Percentiles rank a stretch among this genome's conserved stretches.
phyloP scores from a whole-genome alignment of 2,797 vertebrate genomes.

The Microtus californicus region DNA sequence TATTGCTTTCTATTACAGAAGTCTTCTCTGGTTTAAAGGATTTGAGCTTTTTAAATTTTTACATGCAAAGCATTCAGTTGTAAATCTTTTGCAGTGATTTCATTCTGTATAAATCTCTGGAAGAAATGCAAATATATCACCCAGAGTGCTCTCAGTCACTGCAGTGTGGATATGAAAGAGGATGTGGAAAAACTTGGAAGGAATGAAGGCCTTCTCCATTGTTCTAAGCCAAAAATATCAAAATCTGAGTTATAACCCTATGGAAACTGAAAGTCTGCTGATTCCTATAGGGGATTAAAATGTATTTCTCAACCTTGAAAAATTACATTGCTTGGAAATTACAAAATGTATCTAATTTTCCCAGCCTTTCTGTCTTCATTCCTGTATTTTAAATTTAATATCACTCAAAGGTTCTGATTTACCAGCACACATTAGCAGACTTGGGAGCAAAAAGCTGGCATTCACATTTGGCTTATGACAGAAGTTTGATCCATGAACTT shows the following conservation, averaged over 20 bases:
- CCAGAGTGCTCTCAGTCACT: slow-evolving; percentile 59
- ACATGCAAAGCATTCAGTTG: slow-evolving; percentile 44
- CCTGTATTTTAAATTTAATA: slow-evolving; percentile 65
- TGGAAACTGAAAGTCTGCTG: slow-evolving; percentile 81
- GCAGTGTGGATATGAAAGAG: slow-evolving; percentile 72
- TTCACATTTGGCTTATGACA: background rate
- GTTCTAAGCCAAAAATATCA: slow-evolving; percentile 80
- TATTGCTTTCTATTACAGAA: slow-evolving; percentile 42
- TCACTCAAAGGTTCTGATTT: slow-evolving; percentile 28
- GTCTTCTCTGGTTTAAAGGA: slow-evolving; percentile 49
- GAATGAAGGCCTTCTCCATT: slow-evolving; percentile 71
- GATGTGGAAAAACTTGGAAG: slow-evolving; percentile 78
- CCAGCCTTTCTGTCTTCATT: slow-evolving; percentile 36
- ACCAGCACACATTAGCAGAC: background rate
- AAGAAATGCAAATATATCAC: slow-evolving; percentile 77
- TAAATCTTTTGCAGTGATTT: slow-evolving; percentile 65
- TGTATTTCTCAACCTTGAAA: slow-evolving; percentile 80
- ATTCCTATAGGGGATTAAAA: slow-evolving; percentile 82
- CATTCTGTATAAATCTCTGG: slow-evolving; percentile 74
- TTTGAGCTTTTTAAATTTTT: slow-evolving; percentile 66
- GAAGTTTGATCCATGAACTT: background rate
- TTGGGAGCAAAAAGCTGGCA: background rate
- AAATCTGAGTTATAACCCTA: slow-evolving; percentile 72
- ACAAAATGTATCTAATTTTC: slow-evolving; percentile 71
- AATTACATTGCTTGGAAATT: slow-evolving; percentile 79